Base-by-base conservation (phyloP, 2,797 vertebrate species). In the Ctenopoma kingsleyae region DNA sequence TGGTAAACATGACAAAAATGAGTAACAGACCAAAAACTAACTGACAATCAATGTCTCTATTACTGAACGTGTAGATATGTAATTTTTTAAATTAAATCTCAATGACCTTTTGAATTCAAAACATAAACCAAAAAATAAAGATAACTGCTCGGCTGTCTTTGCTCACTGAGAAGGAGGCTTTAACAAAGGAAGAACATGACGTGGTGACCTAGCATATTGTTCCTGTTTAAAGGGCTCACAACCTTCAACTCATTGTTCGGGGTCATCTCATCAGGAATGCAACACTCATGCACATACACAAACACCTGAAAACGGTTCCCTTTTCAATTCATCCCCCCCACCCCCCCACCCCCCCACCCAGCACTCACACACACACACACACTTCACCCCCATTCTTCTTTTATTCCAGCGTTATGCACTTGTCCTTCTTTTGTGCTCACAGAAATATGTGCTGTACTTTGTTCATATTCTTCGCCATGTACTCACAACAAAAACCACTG, bases 371-470 rank as follows among this genome's bases (percentile, higher is more conserved):
- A 80, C 78, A 89, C 74, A 75, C 6, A 50, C 38, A 72, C 72
- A 87, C 77, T 76, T 81, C 76, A 56, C 61, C 50, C 48, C 50
- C 55, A 43, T 71, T 76, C 47, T 47, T 63, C 76, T 69, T 81
- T 76, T 78, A 87, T 89, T 86, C 90, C 86, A 91, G 85, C 91
- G 91, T 87, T 86, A 92, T 82, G 85, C 91, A 95, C 90, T 82
- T 89, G 92, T 93, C 91, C 87, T 91, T 92, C 82, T 86, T 48
- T 72, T 68, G 36, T 59, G 60, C 50, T 78, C 67, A 46, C 49
- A 71, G 52, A 82, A 74, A 81, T 77, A 63, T 44, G 6, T 38
- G 59, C 44, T 74, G 75, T 54, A 58, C 35, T 85, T 73, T 71
- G 46, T 80, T 79, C 49, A 43, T 35, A 51, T 67, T 54, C 82